Base-by-base conservation (phyloP, 2,113 vertebrate species). In the Atlantisia rogersi region DNA sequence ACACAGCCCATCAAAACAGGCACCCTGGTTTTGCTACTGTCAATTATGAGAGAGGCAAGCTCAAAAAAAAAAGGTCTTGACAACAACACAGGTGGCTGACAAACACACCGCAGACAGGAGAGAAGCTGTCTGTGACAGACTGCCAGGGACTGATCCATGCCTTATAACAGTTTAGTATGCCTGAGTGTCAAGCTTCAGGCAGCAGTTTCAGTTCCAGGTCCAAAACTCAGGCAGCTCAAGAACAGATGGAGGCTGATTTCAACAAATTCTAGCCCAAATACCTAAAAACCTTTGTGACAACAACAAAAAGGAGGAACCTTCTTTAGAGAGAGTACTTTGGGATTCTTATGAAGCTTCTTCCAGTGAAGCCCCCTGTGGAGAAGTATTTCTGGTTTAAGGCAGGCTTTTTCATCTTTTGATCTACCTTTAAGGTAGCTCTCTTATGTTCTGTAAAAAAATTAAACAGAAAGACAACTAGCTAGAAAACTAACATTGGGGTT, bases 401-500 rank as follows among this genome's bases (percentile, higher is more conserved):
- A 86, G 64, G 70, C 42, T 67, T 71, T 80, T 42, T 65, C 6
- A 87, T 79, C 89, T 82, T 91, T 48, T 62, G 52, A 92, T 81
- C 91, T 74, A 92, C 62, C 52, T 91, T 75, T 82, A 92, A 75
- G 65, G 83, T 82, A 76, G 35, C 4, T 9, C n/a, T 60, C 71
- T 86, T 35, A 74, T 32, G 26, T 42, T 79, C 52, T 17, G 37
- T 13, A 28, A 55, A 65, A 62, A 68, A 46, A 78, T 62, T 8
- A 69, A 71, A 88, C 39, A 84, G 24, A 62, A 90, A 80, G 46
- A 86, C 42, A 94, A 89, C 81, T 91, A 64, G 48, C 28, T 87
- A 58, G 46, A 92, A 91, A 84, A 89, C 89, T 89, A 92, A 82
- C 65, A 84, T 0, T 64, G 48, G 62, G 83, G 86, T 68, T 92